These are phyloP conservation scores for Arvicanthis niloticus DNA, from an alignment of 2,113 vertebrate genomes.

Conservation along the genomic window DNA sequence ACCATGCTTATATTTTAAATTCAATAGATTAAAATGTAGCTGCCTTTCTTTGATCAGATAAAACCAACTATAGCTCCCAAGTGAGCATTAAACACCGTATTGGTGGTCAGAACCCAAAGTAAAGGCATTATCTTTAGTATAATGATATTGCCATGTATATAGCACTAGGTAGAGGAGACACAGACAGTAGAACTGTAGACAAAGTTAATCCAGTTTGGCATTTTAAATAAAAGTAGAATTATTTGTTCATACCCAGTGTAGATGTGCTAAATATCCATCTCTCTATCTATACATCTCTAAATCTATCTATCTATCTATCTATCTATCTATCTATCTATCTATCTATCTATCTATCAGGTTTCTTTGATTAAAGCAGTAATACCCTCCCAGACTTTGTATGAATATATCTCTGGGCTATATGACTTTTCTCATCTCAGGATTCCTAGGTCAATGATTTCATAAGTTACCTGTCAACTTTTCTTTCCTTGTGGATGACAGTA, in stretches of 20 bases:
- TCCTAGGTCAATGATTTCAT: background rate
- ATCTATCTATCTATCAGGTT: background rate
- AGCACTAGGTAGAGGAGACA: background rate
- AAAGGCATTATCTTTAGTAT: background rate
- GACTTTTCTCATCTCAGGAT: background rate
- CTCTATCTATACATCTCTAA: background rate
- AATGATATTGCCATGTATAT: background rate
- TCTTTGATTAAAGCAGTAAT: constrained; percentile 15
- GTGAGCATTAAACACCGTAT: constrained; percentile 26
- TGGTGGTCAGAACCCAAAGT: constrained; percentile 17
- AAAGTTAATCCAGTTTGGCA: background rate
- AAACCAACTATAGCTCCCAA: background rate
- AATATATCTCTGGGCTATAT: accelerated
- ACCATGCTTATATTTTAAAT: background rate
- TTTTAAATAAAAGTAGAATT: constrained; percentile 39
- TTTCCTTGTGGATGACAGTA: constrained; percentile 45
- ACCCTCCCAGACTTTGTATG: background rate
- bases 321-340: background rate
- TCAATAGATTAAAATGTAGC: background rate
- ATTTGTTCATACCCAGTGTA: background rate
- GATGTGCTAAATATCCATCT: background rate
- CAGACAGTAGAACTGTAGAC: background rate
- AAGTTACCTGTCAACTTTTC: background rate
- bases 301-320: background rate
- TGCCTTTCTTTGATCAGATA: background rate